Base-by-base conservation (phyloP, 2,113 vertebrate genomes). In the Coptodon rendalli region DNA sequence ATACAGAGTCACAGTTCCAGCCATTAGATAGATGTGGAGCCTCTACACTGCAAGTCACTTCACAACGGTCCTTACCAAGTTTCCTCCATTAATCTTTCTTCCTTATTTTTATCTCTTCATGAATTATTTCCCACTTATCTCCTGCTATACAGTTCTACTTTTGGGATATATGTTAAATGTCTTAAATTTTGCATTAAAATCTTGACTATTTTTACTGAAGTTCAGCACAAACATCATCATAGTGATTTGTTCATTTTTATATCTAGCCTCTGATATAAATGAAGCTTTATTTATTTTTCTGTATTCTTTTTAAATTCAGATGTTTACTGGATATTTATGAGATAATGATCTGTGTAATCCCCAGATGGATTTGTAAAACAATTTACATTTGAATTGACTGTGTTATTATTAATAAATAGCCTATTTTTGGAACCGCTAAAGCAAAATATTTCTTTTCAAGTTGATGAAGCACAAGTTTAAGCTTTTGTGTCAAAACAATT, bases 1-100 rank as follows among this genome's bases (percentile, higher is more conserved):
- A 87, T 80, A 87, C 85, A 10, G 85, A 88, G 81, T 92, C 80
- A 29, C 91, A 81, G 84, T 87, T 94, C 78, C 88, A 91, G 90
- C 81, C 82, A 81, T 86, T 88, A 89, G 80, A 92, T 89, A 73
- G 54, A 86, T 82, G 53, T 50, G 17, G 43, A 24, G 81, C 40
- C 40, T 61, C 31, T 11, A 34, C 59, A 10, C 57, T 52, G 36
- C 57, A 40, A 45, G 31, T 61, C 80, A 83, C 81, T 85, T 73
- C 29, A 40, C 34, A 22, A 52, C 80, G 27, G 56, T 27, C 71
- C 27, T 22, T 83, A 84, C 14, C 7, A 13, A 24, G 13, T 57
- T 7, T 52, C 16, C 16, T 7, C 9, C 5, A 9, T n/a, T 34
- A 76, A 50, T 31, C 12, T 27, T 17, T n/a, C 11, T 24, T 53